A percentile compares a stretch with the other conserved stretches of the same genome.
Conservation (phyloP, 2,113 vertebrate species). For the Pholis gunnellus region DNA sequence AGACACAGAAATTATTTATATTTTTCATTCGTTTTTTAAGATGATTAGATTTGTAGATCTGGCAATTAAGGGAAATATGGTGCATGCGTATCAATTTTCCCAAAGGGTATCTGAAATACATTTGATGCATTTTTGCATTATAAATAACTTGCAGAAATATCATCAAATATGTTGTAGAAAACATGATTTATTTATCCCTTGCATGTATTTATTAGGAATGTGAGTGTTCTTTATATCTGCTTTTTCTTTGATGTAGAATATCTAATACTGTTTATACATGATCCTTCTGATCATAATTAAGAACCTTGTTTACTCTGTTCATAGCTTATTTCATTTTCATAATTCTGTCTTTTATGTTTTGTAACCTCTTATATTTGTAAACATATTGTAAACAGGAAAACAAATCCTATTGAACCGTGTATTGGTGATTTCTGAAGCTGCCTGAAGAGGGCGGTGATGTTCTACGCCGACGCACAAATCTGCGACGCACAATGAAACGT, state of each 20-base stretch:
- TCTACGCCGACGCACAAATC: neutral
- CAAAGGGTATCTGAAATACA: neutral
- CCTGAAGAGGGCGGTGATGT: slow-evolving; percentile 32
- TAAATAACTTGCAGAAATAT: neutral
- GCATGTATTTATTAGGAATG: neutral
- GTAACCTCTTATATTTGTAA: neutral
- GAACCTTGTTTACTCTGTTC: no score
- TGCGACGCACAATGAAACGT: slow-evolving; percentile 12
- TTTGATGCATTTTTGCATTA: neutral
- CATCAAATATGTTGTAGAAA: no score
- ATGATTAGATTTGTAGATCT: neutral
- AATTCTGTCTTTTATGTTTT: neutral
- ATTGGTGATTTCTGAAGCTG: neutral
- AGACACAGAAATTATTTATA: no score
- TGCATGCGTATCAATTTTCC: neutral
- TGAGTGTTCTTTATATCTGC: neutral
- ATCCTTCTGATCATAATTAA: neutral
- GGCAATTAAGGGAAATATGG: no score
- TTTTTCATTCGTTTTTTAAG: no score
- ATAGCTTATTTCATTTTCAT: no score
- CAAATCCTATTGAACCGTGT: neutral
- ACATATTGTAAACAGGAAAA: neutral
- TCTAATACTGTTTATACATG: neutral
- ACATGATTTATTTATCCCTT: neutral
- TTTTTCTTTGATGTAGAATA: neutral